Conservation (phyloP, 2,888 invertebrate species). For the Drosophila tripunctata region DNA sequence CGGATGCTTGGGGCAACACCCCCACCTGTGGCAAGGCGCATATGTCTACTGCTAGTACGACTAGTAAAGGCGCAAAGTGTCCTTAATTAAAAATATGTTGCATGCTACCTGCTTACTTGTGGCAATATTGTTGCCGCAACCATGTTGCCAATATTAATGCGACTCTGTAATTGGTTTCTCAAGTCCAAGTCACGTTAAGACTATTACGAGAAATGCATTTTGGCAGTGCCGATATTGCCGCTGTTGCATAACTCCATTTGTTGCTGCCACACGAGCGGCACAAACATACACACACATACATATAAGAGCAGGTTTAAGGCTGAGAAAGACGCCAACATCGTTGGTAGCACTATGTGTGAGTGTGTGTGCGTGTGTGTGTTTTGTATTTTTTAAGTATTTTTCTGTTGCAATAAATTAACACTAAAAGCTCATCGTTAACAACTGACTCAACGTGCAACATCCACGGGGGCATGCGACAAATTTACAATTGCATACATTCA, state of each 20-base stretch:
- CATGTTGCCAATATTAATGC: conserved; percentile 71
- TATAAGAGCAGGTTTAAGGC: conserved; percentile 52
- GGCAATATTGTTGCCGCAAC: conserved; percentile 47
- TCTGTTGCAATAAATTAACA: conserved; percentile 42
- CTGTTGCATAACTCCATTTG: conserved; percentile 47
- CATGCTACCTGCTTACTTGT: conserved; percentile 42
- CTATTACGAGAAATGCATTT: conserved; percentile 74
- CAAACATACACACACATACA: background rate
- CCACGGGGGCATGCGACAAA: conserved; percentile 46
- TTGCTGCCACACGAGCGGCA: conserved; percentile 10
- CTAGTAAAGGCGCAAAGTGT: conserved; percentile 51
- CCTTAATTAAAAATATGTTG: conserved; percentile 75
- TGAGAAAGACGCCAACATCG: conserved; percentile 19
- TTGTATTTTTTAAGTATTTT: conserved; percentile 10
- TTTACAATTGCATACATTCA: background rate
- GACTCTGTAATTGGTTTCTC: conserved; percentile 74
- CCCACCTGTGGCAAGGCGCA: conserved; percentile 14
- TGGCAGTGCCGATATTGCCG: conserved; percentile 33
- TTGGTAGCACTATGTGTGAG: background rate
- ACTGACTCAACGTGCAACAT: conserved; percentile 8
- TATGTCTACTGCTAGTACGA: no score
- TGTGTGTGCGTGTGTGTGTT: no score
- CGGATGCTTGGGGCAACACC: conserved; percentile 27
- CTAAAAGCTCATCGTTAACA: conserved; percentile 49
- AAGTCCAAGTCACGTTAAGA: conserved; percentile 75